phyloP scores from a whole-genome alignment of 2,888 invertebrate genomes.

The Dicyrtoma fusca region DNA sequence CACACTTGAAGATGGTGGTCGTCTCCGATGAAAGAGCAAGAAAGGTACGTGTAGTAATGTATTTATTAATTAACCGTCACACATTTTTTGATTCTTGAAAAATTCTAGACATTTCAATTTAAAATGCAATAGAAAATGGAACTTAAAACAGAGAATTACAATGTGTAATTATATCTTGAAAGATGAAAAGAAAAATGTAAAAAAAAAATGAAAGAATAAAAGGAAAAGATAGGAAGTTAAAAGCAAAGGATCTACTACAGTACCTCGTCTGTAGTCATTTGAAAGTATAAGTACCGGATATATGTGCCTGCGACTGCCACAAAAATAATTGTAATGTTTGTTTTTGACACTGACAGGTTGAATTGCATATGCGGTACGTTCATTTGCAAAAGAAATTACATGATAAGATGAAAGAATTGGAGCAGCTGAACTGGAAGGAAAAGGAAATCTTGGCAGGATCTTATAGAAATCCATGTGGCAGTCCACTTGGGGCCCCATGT shows the following conservation, averaged over 20 bases:
- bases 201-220: too few species aligned
- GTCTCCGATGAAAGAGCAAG: conserved; percentile 94
- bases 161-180: too few species aligned
- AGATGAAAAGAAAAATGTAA: too few species aligned
- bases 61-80: too few species aligned
- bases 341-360: conserved; percentile 66
- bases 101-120: neutral
- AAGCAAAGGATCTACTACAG: too few species aligned
- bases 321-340: too few species aligned
- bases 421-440: conserved; percentile 78
- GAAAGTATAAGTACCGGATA: neutral
- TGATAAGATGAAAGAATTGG: conserved; percentile 80
- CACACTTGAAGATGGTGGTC: conserved; percentile 90
- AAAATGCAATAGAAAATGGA: too few species aligned
- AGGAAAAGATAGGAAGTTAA: too few species aligned
- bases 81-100: neutral
- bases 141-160: too few species aligned
- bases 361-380: conserved; percentile 89
- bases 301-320: conserved; percentile 3
- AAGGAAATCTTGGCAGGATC: conserved; percentile 67
- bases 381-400: conserved; percentile 83
- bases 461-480: conserved; percentile 43
- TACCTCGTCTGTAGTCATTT: too few species aligned
- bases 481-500: conserved; percentile 48
- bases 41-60: too few species aligned